Conservation (phyloP, 1,140 invertebrate species). For the Drosophila kepulauana region DNA sequence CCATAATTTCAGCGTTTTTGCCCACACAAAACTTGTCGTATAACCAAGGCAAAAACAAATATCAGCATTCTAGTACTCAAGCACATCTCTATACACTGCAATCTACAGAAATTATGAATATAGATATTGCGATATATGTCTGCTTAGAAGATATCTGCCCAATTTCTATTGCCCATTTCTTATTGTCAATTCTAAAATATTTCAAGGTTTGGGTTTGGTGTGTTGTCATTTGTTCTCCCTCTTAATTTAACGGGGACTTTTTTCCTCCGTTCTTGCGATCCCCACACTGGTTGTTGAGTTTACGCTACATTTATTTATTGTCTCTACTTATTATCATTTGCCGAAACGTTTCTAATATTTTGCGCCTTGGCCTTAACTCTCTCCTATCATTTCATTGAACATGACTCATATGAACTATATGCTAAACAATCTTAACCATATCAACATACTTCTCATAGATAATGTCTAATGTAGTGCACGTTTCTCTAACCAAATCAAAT, state of each 20-base stretch:
- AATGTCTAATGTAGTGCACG: conserved; percentile 60
- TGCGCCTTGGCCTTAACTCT: conserved; percentile 59
- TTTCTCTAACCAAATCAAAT: conserved; percentile 58
- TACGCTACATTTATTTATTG: conserved; percentile 32
- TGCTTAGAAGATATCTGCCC: not conserved
- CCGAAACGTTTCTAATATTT: conserved; percentile 52
- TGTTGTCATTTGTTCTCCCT: conserved; percentile 6
- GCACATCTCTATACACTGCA: conserved; percentile 15
- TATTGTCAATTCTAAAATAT: conserved; percentile 2
- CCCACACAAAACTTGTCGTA: conserved; percentile 41
- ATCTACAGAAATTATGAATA: not conserved
- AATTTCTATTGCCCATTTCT: not conserved
- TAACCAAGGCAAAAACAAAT: conserved; percentile 26
- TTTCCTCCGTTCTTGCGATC: not conserved
- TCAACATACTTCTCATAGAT: not conserved
- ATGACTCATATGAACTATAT: conserved; percentile 57
- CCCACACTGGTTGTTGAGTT: conserved; percentile 8
- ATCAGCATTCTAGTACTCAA: conserved; percentile 15
- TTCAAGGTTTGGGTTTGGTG: conserved; percentile 26
- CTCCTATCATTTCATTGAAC: conserved; percentile 62
- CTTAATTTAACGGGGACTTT: not conserved
- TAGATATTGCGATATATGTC: not conserved
- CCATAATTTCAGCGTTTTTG: conserved; percentile 44
- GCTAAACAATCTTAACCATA: conserved; percentile 44
- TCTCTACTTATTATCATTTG: conserved; percentile 53